Conservation (phyloP, 2,797 vertebrate species). For the Brachyrhaphis roseni region DNA sequence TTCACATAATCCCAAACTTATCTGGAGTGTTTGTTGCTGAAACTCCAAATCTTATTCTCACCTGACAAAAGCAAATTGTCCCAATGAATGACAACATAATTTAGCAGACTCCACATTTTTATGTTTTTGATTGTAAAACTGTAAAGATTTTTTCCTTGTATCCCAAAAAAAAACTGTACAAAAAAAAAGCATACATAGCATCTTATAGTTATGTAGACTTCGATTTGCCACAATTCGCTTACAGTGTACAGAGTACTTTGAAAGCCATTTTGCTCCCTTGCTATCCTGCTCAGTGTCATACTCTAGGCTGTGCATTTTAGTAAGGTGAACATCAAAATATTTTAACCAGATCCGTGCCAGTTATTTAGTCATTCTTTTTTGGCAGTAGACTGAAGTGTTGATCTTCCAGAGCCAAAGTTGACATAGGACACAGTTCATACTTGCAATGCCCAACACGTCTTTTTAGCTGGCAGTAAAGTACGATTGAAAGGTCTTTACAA, state of each 20-base stretch:
- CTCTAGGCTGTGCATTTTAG: conserved; percentile 20
- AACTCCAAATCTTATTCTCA: neutral
- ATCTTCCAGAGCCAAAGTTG: conserved; percentile 37
- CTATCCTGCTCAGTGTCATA: neutral
- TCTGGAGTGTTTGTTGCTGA: neutral
- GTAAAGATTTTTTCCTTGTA: neutral
- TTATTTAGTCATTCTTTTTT: conserved; percentile 14
- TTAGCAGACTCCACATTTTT: neutral
- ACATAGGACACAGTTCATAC: conserved; percentile 38
- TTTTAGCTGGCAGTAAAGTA: conserved; percentile 44
- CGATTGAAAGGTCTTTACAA: conserved; percentile 47
- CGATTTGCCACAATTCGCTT: neutral
- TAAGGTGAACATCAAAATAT: conserved; percentile 39
- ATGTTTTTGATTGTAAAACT: neutral
- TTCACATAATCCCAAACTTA: neutral
- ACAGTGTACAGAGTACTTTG: neutral
- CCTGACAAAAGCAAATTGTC: neutral
- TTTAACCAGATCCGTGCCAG: conserved; percentile 36
- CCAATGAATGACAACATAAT: neutral
- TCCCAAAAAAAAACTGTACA: no score
- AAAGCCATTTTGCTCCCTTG: neutral
- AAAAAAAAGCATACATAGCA: no score
- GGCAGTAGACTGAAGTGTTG: conserved; percentile 50
- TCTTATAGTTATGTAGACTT: no score
- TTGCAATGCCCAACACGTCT: conserved; percentile 41